Evolutionary conservation across 1,140 invertebrate genomes (phyloP).

Genomic region (Neuroterus valhalla): DNA sequence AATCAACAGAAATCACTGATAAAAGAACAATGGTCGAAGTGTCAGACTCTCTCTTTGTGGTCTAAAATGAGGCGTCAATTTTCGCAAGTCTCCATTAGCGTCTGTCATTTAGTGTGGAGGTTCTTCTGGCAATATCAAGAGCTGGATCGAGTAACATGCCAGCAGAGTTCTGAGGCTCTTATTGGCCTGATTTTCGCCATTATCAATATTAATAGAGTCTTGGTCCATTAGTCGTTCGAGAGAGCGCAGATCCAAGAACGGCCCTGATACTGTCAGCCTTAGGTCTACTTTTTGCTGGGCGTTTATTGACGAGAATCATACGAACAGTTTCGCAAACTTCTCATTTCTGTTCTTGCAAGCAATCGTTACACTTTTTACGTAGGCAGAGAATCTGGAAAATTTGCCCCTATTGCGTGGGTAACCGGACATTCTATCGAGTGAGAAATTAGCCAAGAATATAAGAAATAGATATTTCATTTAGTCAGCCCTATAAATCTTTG

Average conservation of each 20-base stretch:
- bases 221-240: slow-evolving; percentile 59
- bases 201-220: slow-evolving; percentile 66
- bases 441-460: not conserved
- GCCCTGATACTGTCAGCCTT: slow-evolving; percentile 3
- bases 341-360: not conserved
- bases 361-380: slow-evolving; percentile 1
- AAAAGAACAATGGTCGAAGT: too few species aligned
- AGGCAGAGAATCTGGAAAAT: not conserved
- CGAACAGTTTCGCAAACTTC: not conserved
- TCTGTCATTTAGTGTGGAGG: slow-evolving; percentile 24
- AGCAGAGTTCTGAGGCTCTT: slow-evolving; percentile 48
- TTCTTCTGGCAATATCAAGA: slow-evolving; percentile 17
- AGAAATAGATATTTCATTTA: not conserved
- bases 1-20: too few species aligned
- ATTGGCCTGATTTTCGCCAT: slow-evolving; percentile 66
- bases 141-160: slow-evolving; percentile 24
- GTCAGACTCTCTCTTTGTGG: slow-evolving; percentile 6
- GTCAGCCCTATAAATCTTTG: too few species aligned
- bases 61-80: not conserved
- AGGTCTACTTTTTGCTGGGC: not conserved
- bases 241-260: slow-evolving; percentile 38
- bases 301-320: not conserved
- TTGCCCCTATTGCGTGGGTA: not conserved
- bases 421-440: not conserved
- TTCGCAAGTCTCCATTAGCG: slow-evolving; percentile 23